Base-by-base conservation (phyloP, 2,113 vertebrate species). In the Dolichotis patagonum region DNA sequence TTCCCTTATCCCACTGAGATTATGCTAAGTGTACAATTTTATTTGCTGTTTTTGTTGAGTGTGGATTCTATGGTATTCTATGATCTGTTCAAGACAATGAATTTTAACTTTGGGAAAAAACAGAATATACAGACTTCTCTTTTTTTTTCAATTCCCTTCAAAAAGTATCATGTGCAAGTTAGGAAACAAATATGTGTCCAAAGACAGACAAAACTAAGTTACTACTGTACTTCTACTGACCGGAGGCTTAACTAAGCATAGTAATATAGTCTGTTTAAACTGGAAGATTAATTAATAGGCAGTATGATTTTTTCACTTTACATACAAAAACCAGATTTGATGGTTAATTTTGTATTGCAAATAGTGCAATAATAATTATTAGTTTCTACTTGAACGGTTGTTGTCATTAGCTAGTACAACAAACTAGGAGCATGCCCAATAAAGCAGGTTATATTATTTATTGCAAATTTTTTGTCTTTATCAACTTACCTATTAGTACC, bases 21-120 rank as follows among this genome's bases (percentile, higher is more conserved):
- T 84, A 60, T 35, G 38, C 6, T 67, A 60, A 62, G 43, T 54
- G 32, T 71, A 69, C 4, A 41, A 65, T 86, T 94, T 80, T 20
- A 78, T 90, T 96, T 88, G 54, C 60, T 82, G 22, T 30, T 41
- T 85, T 11, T 56, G 30, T 80, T 77, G 96, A 85, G 22, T 83
- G 35, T 94, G 63, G 67, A 81, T 32, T 35, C 22, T 78, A 49
- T 43, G n/a, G 52, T 67, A 81, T 78, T 85, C 46, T 16, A 80
- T 46, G 14, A 78, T 73, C 86, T 84, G 24, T 54, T 60, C 46
- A 88, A 92, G 58, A 56, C 30, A 54, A 92, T n/a, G 28, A 46
- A 73, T 85, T 96, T 71, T 81, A 30, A 85, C 85, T 84, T 56
- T 54, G 10, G 12, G 26, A 93, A 63, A 93, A 90, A 13, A 12